These are phyloP conservation scores for Athene cunicularia DNA, from an alignment of 2,113 vertebrate genomes.

Conservation along the genomic window DNA sequence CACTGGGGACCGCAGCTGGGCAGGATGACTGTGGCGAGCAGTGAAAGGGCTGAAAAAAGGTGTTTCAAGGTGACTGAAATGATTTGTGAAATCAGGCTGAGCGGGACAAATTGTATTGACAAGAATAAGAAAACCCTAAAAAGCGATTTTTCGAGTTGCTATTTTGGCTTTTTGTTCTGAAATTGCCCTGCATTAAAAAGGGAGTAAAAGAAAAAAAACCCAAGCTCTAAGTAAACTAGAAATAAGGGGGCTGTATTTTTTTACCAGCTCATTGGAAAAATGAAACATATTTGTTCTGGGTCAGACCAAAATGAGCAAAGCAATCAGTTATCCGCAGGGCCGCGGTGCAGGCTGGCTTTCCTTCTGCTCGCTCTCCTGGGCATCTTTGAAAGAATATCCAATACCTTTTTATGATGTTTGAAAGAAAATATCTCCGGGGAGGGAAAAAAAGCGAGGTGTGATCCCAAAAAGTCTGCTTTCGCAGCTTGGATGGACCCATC, in stretches of 20 bases:
- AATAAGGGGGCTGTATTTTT: conserved; percentile 49
- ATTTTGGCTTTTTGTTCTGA: conserved; percentile 55
- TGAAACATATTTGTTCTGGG: conserved; percentile 66
- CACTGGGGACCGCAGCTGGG: background rate
- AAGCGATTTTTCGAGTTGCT: conserved; percentile 30
- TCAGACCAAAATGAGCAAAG: conserved; percentile 60
- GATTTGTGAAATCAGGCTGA: conserved; percentile 23
- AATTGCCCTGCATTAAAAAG: conserved; percentile 38
- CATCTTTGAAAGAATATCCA: conserved; percentile 42
- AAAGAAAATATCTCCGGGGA: conserved; percentile 30
- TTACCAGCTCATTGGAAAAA: conserved; percentile 66
- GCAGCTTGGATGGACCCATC: background rate
- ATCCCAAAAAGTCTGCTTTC: conserved; percentile 28
- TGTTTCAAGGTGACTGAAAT: conserved; percentile 3
- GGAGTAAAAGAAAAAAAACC: background rate
- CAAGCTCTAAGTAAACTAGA: conserved; percentile 45
- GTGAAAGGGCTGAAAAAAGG: background rate
- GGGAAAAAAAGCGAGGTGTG: background rate
- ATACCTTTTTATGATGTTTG: conserved; percentile 47
- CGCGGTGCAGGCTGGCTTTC: background rate
- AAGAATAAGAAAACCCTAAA: conserved; percentile 35
- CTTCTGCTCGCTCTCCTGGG: conserved; percentile 30
- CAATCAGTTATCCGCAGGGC: conserved; percentile 59
- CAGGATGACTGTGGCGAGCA: background rate
- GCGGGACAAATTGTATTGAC: conserved; percentile 27